phyloP scores from a whole-genome alignment of 1,140 invertebrate genomes.

The Arion vulgaris region DNA sequence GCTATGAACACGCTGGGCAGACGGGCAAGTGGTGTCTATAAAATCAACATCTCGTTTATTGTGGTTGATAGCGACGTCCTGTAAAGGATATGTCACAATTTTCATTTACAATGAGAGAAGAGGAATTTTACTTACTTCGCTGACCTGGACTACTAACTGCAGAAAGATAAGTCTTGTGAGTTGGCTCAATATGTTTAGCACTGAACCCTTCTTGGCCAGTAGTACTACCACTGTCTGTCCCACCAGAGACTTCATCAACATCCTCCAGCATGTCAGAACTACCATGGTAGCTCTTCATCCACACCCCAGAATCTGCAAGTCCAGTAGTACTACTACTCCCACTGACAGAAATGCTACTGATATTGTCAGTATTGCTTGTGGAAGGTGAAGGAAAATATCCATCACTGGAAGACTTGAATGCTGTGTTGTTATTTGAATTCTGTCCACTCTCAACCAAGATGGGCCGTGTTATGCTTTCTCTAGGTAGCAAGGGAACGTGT shows the following conservation, averaged over 20 bases:
- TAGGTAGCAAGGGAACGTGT: slow-evolving; percentile 42
- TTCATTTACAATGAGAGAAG: too few relatives aligned
- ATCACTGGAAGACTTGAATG: slow-evolving; percentile 1
- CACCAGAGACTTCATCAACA: background rate
- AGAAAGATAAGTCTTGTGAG: slow-evolving; percentile 60
- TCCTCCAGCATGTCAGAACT: slow-evolving; percentile 39
- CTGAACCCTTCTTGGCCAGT: background rate
- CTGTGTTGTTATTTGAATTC: background rate
- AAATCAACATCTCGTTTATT: too few relatives aligned
- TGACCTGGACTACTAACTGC: slow-evolving; percentile 56
- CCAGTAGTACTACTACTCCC: slow-evolving; percentile 47
- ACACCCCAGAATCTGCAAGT: slow-evolving; percentile 34
- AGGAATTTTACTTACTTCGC: slow-evolving; percentile 51
- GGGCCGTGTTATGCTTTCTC: background rate
- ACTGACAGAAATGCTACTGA: slow-evolving; percentile 43
- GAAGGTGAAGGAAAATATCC: background rate
- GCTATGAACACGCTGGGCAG: too few relatives aligned
- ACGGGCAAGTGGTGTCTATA: too few relatives aligned
- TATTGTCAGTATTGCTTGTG: background rate
- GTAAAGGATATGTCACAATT: too few relatives aligned
- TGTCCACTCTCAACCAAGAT: background rate
- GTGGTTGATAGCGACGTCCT: too few relatives aligned
- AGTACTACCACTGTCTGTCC: background rate
- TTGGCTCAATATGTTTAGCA: slow-evolving; percentile 35
- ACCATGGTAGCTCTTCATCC: slow-evolving; percentile 36